Evolutionary conservation across 2,888 invertebrate species (phyloP), one percentile per base, ranked within the genome.

Genomic region (Volucella bombylans): DNA sequence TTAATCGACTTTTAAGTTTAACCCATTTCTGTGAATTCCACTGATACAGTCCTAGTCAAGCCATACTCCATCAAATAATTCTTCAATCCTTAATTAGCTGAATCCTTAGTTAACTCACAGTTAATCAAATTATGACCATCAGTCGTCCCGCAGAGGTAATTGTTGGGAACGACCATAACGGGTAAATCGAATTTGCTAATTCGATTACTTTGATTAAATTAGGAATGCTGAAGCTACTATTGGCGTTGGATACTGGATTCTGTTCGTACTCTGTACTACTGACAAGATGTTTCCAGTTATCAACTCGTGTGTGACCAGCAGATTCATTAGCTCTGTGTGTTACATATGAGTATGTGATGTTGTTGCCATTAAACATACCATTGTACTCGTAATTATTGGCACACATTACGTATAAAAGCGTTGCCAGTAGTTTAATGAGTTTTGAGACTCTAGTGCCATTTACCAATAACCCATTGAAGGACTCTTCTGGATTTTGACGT

Each of bases 141-240:
- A 62, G 72, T 72, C 50, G 64, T 54, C 55, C 52, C 69, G 59
- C 62, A 69, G 62, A 68, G 62, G 45, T 85, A 85, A 85, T 81
- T 81, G 76, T 65, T 76, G 61, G 71, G 81, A 85, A 76, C 62
- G 74, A 81, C 76, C 69, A 74, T 80, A 68, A 71, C 81, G 67
- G 71, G 47, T 41, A 74, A 80, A 81, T 76, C 61, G 83, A 81
- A 74, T 79, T 83, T 76, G 43, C 83, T 85, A 85, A 85, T 85
- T 80, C 71, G 74, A 85, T 85, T 81, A 85, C 54, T 59, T 55
- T 81, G 80, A 80, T 81, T 76, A 67, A 80, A 83, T 83, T 83
- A 83, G 69, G 50, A 57, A 74, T 79, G 23, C 47, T 49, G 38
- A 38, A 31, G 31, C 55, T 31, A 4, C 23, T 23, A 23, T 23